Percentiles rank a stretch among this genome's conserved stretches.
Evolutionary conservation across 2,797 vertebrate genomes (phyloP).

Genomic region (Halcyon chelicuti): DNA sequence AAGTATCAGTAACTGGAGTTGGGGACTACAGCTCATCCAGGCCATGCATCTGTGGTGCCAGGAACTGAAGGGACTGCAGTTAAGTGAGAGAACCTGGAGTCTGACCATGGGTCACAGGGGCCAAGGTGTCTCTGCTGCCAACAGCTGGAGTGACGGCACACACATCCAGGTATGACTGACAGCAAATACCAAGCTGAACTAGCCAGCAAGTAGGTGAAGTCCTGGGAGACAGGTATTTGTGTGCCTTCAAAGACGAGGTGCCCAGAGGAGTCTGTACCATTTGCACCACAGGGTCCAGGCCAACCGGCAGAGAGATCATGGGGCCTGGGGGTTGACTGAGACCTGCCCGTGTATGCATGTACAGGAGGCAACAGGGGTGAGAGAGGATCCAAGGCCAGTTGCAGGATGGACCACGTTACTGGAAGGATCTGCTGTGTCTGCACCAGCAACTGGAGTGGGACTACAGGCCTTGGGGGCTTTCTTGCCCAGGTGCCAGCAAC

Average conservation of each 20-base stretch:
- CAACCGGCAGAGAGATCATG: neutral
- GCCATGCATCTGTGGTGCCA: neutral
- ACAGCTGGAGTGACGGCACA: neutral
- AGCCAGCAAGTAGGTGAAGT: neutral
- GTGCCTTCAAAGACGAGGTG: neutral
- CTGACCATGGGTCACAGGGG: neutral
- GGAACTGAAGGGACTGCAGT: neutral
- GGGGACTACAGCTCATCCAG: neutral
- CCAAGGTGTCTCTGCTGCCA: neutral
- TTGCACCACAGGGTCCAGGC: neutral
- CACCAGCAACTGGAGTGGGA: neutral
- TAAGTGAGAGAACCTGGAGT: neutral
- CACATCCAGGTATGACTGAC: rapidly evolving
- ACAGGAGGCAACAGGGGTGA: neutral
- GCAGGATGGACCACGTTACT: neutral
- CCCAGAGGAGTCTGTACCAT: neutral
- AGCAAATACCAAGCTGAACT: neutral
- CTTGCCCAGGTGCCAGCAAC: neutral
- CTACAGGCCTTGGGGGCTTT: neutral
- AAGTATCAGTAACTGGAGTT: neutral
- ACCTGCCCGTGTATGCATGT: neutral
- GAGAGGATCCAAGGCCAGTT: neutral
- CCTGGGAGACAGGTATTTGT: neutral
- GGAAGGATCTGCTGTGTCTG: neutral
- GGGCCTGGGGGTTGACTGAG: neutral